Evolutionary conservation across 1,140 invertebrate genomes (phyloP).

Genomic region (Archivesica marissinica): DNA sequence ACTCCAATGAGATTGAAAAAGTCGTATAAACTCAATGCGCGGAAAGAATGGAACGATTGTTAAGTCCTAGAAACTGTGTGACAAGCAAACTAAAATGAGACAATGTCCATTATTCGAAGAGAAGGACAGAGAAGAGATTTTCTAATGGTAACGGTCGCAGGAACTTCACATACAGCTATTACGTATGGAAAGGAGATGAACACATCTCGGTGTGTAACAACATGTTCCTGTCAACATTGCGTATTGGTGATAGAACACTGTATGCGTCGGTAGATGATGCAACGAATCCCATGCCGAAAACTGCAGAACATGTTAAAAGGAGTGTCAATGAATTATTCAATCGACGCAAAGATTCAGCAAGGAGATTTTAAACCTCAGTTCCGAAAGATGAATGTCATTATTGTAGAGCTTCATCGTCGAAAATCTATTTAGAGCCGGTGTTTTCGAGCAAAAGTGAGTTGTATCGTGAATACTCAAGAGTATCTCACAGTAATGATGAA

Average conservation of each 20-base stretch:
- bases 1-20: neutral
- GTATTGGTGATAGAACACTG: constrained; percentile 25
- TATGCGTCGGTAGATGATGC: constrained; percentile 1
- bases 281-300: neutral
- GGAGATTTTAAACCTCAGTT: neutral
- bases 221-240: constrained; percentile 7
- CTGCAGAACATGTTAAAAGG: neutral
- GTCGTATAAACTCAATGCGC: constrained; percentile 21
- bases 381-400: neutral
- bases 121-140: constrained; percentile 7
- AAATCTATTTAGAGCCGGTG: neutral
- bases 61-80: constrained; percentile 6
- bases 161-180: constrained; percentile 46
- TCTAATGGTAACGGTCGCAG: constrained; percentile 16
- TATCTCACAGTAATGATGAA: neutral
- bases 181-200: neutral
- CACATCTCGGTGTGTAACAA: constrained; percentile 22
- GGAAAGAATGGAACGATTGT: neutral
- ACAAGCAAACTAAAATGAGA: neutral
- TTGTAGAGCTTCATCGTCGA: neutral
- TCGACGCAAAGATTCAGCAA: neutral
- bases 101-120: constrained; percentile 14
- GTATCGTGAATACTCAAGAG: neutral
- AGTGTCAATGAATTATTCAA: neutral
- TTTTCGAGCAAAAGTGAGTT: neutral